Base-by-base conservation (phyloP, 2,888 invertebrate species). In the Spodoptera exigua region DNA sequence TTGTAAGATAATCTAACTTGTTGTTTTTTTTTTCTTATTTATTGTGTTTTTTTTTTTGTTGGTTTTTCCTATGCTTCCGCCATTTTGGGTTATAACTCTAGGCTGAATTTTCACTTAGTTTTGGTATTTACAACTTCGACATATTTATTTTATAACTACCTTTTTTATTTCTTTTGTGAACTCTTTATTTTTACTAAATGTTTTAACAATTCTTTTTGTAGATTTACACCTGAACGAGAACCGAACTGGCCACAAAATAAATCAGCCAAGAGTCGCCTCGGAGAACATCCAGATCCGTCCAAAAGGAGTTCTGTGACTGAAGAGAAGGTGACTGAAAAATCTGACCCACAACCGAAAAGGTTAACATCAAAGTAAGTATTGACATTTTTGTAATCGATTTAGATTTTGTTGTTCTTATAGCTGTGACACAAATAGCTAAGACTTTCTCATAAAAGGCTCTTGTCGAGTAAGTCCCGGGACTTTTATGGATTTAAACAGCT, bases 161-260 rank as follows among this genome's bases (percentile, higher is more conserved):
- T n/a, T 9, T 4, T 32, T 43, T 41, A 0, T 39, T 18, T 48
- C 21, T 5, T 45, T 18, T 40, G 47, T 56, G 47, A 57, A 54
- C 47, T 9, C 43, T 10, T 10, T 21, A n/a, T 18, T 13, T 7
- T 45, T 7, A 3, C 18, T 35, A 44, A 34, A 45, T 48, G 27
- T 41, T 41, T 56, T 51, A 5, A 62, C 16, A 37, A 4, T 3
- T 16, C 10, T 41, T 63, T 54, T 89, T 90, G 72, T 82, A 93
- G 93, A 66, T 91, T 90, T 37, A 93, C 93, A 0, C 93, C 93
- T 9, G 93, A 94, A 60, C 87, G 88, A 62, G 88, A 89, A 47
- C 85, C 88, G 0, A 87, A 87, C 46, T 81, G 82, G 58, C 70
- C 81, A 0, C 83, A 79, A 27, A 14, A 65, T 16, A 91, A 87